Evolutionary conservation across 2,888 invertebrate genomes (phyloP).

Genomic region (Periphyllus acericola): DNA sequence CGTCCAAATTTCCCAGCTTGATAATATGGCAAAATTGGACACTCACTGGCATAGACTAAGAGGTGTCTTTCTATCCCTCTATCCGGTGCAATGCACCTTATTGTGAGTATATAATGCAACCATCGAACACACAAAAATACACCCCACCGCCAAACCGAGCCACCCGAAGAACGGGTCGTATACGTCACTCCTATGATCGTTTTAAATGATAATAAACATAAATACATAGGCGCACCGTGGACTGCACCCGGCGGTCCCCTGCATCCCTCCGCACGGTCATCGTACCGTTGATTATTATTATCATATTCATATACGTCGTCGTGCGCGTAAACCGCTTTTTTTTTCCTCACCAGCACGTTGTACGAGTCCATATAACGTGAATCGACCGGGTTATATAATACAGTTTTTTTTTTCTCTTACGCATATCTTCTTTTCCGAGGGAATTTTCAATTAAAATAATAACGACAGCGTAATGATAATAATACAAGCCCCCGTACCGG

Average conservation of each 20-base stretch:
- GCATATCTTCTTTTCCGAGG: not conserved
- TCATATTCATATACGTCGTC: not conserved
- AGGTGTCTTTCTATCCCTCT: no score
- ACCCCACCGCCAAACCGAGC: no score
- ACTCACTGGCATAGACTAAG: no score
- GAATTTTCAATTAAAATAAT: constrained; percentile 32
- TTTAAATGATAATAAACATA: not conserved
- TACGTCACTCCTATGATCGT: no score
- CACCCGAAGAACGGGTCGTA: no score
- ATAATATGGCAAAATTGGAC: no score
- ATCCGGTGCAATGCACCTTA: no score
- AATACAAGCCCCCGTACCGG: no score
- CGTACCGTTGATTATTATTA: not conserved
- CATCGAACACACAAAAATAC: no score
- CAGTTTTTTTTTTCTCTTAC: not conserved
- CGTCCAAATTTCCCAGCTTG: no score
- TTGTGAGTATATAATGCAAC: no score
- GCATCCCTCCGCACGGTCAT: not conserved
- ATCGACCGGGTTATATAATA: not conserved
- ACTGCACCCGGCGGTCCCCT: not conserved
- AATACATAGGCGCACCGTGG: not conserved
- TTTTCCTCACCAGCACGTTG: not conserved
- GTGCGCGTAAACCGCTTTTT: not conserved
- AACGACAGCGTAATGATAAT: not conserved
- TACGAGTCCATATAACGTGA: not conserved